Base-by-base conservation (phyloP, 2,888 invertebrate species). In the Pedicia rivosa region DNA sequence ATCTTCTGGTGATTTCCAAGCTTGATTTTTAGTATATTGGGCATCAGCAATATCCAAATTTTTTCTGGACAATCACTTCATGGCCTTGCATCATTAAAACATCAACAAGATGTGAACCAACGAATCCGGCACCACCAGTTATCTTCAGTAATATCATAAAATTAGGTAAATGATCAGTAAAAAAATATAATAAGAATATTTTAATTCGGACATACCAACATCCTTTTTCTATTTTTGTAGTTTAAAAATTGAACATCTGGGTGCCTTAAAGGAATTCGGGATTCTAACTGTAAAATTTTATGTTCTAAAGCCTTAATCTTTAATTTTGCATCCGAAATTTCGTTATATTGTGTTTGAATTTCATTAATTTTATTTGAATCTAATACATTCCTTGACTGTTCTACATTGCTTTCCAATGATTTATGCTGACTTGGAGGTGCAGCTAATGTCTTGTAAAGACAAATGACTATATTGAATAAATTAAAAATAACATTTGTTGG, bases 51-150 rank as follows among this genome's bases (percentile, higher is more conserved):
- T 60, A 3, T 81, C 66, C 2, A 87, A 79, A 16, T 68, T 56
- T 37, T 68, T 69, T 40, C 87, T 67, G 14, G 86, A 81, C n/a
- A 95, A 91, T 92, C 0, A 97, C 77, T 64, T 95, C 94, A 61
- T 97, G 94, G 0, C 95, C 95, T 51, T 83, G 82, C 46, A 81
- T 68, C 95, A 98, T 95, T 36, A 99, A 67, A 45, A 78, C 68
- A 58, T 99, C 98, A 0, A 95, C 92, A 17, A 99, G 67, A 62
- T 99, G 98, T 0, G 95, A 97, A 0, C 98, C 98, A n/a, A 97
- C 95, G 65, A 97, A 97, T 3, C 95, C 97, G 5, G 95, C 95
- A 9, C 95, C 95, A 31, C 95, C 95, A 6, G 94, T 92, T 36
- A 91, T n/a, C n/a, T n/a, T n/a, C n/a, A n/a, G n/a, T n/a, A n/a